A percentile compares a stretch with the other conserved stretches of the same genome.
These are phyloP conservation scores for Noctua janthina DNA, from an alignment of 2,888 invertebrate species.

Conservation along the genomic window DNA sequence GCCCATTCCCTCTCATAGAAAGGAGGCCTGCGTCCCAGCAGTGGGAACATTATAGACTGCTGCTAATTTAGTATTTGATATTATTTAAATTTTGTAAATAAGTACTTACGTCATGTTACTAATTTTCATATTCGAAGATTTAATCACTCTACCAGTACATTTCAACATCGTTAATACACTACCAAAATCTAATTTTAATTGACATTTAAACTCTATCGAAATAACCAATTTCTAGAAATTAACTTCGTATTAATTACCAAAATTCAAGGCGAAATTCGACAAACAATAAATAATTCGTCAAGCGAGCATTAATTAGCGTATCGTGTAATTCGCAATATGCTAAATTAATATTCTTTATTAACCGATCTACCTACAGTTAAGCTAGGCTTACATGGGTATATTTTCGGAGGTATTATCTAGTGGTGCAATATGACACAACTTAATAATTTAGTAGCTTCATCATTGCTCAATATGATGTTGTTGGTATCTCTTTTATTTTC, in stretches of 20 bases:
- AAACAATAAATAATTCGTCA: constrained; percentile 45
- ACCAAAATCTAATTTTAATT: not conserved
- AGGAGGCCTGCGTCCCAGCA: no score
- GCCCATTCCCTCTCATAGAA: no score
- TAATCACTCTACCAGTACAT: not conserved
- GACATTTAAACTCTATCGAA: not conserved
- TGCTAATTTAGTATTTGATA: not conserved
- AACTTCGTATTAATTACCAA: constrained; percentile 16
- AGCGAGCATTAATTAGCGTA: constrained; percentile 44
- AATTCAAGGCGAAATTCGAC: constrained; percentile 19
- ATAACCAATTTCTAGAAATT: constrained; percentile 17
- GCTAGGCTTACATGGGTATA: not conserved
- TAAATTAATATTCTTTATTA: constrained; percentile 68
- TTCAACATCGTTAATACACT: not conserved
- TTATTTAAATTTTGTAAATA: not conserved
- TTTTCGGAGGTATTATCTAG: not conserved
- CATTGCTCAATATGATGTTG: not conserved
- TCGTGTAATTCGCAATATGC: constrained; percentile 44
- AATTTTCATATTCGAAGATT: not conserved
- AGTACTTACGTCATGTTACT: not conserved
- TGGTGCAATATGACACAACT: not conserved
- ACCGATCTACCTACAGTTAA: constrained; percentile 59
- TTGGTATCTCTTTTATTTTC: not conserved
- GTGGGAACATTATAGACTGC: no score
- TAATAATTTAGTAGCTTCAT: not conserved